These are phyloP conservation scores for Ectropis crepuscularia DNA, from an alignment of 2,888 invertebrate species.

Conservation along the genomic window DNA sequence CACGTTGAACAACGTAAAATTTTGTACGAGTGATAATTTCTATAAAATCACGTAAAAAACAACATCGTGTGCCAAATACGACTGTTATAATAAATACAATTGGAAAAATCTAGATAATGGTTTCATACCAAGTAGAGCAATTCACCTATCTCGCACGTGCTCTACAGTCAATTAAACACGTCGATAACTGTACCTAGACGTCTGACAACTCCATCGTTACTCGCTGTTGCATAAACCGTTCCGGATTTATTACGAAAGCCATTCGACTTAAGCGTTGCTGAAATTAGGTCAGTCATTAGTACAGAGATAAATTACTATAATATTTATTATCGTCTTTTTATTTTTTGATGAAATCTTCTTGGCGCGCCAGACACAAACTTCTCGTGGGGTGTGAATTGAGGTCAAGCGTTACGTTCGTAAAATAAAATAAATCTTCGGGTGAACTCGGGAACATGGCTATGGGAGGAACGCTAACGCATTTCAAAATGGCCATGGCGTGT, in stretches of 20 bases:
- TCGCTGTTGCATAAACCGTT: slow-evolving; percentile 26
- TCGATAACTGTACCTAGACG: slow-evolving; percentile 31
- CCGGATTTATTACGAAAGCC: slow-evolving; percentile 14
- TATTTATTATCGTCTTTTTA: too few species aligned
- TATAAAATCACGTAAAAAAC: too few species aligned
- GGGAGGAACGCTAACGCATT: too few species aligned
- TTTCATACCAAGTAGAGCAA: slow-evolving; percentile 12
- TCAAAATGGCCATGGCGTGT: too few species aligned
- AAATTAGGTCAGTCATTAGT: neutral
- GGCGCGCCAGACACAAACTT: too few species aligned
- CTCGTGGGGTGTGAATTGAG: too few species aligned
- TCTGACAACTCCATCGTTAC: slow-evolving; percentile 25
- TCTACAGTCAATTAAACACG: slow-evolving; percentile 36
- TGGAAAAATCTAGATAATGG: slow-evolving; percentile 4
- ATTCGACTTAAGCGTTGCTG: neutral
- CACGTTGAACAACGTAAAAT: too few species aligned
- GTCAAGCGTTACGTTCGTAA: too few species aligned
- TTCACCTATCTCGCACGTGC: slow-evolving; percentile 20
- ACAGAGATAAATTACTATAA: neutral
- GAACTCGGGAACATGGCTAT: too few species aligned
- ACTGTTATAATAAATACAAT: slow-evolving; percentile 2
- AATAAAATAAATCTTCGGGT: too few species aligned
- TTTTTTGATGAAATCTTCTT: too few species aligned
- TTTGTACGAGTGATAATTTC: too few species aligned
- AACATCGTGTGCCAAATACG: neutral